phyloP scores from a whole-genome alignment of 2,113 vertebrate species.

The Orycteropus afer region DNA sequence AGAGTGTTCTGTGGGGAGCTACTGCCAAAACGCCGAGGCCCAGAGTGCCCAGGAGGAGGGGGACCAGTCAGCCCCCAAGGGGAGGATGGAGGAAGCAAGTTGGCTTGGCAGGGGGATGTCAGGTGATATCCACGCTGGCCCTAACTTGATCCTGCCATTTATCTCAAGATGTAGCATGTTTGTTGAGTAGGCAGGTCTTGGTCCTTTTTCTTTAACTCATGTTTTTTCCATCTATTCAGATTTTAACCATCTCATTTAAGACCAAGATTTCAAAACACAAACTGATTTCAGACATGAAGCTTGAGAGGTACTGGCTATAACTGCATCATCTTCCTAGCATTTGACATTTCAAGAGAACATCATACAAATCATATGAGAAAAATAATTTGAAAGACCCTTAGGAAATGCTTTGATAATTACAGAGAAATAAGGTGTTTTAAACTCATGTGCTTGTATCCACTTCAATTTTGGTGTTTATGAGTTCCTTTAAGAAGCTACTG shows the following conservation, averaged over 20 bases:
- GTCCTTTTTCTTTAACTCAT: background rate
- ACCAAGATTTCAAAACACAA: slow-evolving; percentile 39
- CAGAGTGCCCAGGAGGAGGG: background rate
- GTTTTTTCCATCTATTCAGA: slow-evolving; percentile 58
- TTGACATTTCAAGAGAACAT: background rate
- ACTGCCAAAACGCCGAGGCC: background rate
- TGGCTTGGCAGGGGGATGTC: too few relatives aligned
- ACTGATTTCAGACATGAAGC: background rate
- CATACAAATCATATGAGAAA: background rate
- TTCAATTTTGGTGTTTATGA: background rate
- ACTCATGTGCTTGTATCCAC: background rate
- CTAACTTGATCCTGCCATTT: too few relatives aligned
- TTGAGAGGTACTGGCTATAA: slow-evolving; percentile 25
- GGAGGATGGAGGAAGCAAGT: background rate
- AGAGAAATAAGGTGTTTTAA: background rate
- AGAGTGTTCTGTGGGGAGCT: background rate
- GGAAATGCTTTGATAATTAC: background rate
- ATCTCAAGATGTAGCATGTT: background rate
- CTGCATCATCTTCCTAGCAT: background rate
- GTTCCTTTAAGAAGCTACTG: background rate
- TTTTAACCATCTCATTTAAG: accelerated
- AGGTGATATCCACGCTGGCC: too few relatives aligned
- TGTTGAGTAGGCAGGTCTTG: background rate
- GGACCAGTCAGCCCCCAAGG: background rate
- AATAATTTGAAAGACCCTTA: too few relatives aligned